phyloP scores from a whole-genome alignment of 2,888 invertebrate genomes.

The Periphyllus acericola region DNA sequence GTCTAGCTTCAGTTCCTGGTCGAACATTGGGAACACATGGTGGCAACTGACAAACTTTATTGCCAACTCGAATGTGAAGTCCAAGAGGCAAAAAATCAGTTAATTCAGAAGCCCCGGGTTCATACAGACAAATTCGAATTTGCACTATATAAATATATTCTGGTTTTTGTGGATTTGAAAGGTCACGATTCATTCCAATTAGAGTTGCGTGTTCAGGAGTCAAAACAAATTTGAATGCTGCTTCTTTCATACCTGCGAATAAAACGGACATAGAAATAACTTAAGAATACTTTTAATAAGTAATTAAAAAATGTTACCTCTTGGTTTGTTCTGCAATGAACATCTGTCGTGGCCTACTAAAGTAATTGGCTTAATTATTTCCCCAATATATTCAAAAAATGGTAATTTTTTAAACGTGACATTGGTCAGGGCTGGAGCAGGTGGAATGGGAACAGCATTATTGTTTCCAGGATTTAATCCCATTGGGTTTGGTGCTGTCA shows the following conservation, averaged over 20 bases:
- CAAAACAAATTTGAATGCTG: not conserved
- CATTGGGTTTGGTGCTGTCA: not conserved
- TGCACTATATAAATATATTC: slow-evolving; percentile 86
- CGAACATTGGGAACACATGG: slow-evolving; percentile 71
- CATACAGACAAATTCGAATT: slow-evolving; percentile 90
- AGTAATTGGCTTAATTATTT: slow-evolving; percentile 89
- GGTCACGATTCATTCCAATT: slow-evolving; percentile 79
- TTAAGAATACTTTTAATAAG: not conserved
- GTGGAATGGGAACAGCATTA: slow-evolving; percentile 64
- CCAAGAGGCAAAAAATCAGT: slow-evolving; percentile 95
- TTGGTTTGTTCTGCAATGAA: slow-evolving; percentile 19
- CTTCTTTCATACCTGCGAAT: slow-evolving; percentile 43
- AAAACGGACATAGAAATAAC: not conserved
- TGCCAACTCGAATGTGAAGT: slow-evolving; percentile 91
- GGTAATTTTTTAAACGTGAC: slow-evolving; percentile 91
- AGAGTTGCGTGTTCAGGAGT: slow-evolving; percentile 75
- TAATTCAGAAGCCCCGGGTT: slow-evolving; percentile 86
- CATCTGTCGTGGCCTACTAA: slow-evolving; percentile 68
- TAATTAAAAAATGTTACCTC: not conserved
- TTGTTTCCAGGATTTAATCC: not conserved
- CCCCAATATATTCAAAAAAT: slow-evolving; percentile 89
- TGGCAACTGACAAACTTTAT: slow-evolving; percentile 88
- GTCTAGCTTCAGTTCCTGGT: slow-evolving; percentile 57
- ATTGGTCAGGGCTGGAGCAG: slow-evolving; percentile 81
- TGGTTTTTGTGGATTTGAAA: slow-evolving; percentile 70